A percentile compares a stretch with the other conserved stretches of the same genome.
Evolutionary conservation across 2,888 invertebrate species (phyloP).

Genomic region (Leucozona laternaria): DNA sequence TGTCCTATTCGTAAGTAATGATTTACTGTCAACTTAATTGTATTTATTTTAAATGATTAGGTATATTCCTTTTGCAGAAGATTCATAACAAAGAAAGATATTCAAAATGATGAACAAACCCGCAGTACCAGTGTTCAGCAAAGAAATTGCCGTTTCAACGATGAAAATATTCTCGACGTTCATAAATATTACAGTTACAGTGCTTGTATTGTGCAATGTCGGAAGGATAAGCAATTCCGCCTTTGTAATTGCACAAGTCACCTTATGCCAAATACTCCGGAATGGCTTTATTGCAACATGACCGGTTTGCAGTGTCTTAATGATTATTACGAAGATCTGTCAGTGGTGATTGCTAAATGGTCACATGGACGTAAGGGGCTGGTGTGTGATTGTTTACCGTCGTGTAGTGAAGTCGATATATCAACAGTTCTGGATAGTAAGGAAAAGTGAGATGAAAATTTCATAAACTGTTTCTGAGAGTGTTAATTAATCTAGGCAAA

Average conservation of each 20-base stretch:
- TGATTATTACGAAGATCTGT: slow-evolving; percentile 86
- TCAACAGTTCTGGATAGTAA: slow-evolving; percentile 85
- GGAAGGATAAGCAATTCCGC: slow-evolving; percentile 87
- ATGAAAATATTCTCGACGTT: slow-evolving; percentile 87
- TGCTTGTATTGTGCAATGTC: slow-evolving; percentile 89
- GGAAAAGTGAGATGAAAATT: slow-evolving; percentile 78
- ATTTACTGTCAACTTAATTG: neutral
- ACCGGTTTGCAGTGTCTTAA: slow-evolving; percentile 88
- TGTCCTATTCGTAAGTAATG: slow-evolving; percentile 84
- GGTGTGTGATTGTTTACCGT: slow-evolving; percentile 88
- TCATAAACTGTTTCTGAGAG: neutral
- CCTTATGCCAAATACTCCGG: slow-evolving; percentile 86
- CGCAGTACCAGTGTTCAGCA: slow-evolving; percentile 86
- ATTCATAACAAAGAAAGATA: slow-evolving; percentile 85
- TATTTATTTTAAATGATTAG: neutral
- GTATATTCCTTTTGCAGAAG: slow-evolving; percentile 83
- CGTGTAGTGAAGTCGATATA: slow-evolving; percentile 89
- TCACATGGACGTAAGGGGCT: slow-evolving; percentile 86
- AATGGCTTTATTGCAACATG: slow-evolving; percentile 86
- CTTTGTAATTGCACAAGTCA: slow-evolving; percentile 89
- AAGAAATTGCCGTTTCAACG: slow-evolving; percentile 88
- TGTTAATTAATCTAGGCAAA: neutral
- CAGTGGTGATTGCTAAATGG: slow-evolving; percentile 88
- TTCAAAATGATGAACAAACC: slow-evolving; percentile 88
- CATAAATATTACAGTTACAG: slow-evolving; percentile 89